Evolutionary conservation across 2,113 vertebrate species (phyloP).

Genomic region (Manacus vitellinus): DNA sequence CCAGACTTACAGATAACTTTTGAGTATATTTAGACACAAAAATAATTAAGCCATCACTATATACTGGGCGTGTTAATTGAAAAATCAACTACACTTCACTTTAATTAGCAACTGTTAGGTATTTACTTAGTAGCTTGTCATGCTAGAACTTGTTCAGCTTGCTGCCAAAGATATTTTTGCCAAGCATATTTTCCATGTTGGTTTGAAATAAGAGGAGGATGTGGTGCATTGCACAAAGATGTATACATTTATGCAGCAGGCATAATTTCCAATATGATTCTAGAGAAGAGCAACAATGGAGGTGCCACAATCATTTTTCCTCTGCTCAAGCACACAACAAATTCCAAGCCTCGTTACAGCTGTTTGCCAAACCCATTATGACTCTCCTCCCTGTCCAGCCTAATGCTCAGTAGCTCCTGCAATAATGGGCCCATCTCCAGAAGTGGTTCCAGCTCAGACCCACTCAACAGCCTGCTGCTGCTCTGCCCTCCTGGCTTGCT

Average conservation of each 20-base stretch:
- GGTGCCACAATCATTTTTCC: background rate
- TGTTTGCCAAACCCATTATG: background rate
- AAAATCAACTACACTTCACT: constrained; percentile 23
- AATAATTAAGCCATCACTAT: constrained; percentile 22
- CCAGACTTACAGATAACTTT: background rate
- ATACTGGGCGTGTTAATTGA: background rate
- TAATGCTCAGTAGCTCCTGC: background rate
- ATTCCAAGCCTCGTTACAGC: background rate
- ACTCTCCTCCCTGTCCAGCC: background rate
- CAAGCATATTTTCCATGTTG: background rate
- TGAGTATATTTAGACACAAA: constrained; percentile 24
- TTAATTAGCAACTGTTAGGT: constrained; percentile 47
- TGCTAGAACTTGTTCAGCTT: background rate
- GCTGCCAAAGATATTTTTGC: background rate
- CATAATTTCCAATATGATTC: background rate
- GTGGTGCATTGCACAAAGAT: background rate
- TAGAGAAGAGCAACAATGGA: background rate
- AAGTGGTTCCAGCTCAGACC: background rate
- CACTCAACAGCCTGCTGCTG: background rate
- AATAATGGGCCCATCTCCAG: background rate
- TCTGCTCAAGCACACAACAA: background rate
- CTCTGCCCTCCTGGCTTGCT: background rate
- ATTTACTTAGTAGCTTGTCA: background rate
- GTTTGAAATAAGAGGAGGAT: background rate
- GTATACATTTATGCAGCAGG: background rate